Base-by-base conservation (phyloP, 2,888 invertebrate genomes). In the Crepidodera aurea region DNA sequence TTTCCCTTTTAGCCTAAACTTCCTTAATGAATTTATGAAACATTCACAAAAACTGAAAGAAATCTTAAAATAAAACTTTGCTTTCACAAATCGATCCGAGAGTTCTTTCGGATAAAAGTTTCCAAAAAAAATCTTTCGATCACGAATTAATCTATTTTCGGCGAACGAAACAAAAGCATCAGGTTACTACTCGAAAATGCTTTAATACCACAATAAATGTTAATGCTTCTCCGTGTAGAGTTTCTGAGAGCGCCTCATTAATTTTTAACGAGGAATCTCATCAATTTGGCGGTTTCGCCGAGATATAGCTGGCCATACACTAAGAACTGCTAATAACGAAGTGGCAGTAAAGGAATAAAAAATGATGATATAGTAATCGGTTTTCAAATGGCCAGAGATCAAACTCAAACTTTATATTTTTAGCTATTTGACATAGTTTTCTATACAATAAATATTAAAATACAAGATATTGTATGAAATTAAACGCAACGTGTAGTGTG, bases 141-240 rank as follows among this genome's bases (percentile, higher is more conserved):
- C 7, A 18, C 1, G 27, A 55, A 16, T 25, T 18, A 46, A 37
- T 56, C 46, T 34, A 56, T 56, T 56, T 56, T 16, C 25, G 27
- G 29, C 40, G 27, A 27, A 12, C 12, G n/a, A 15, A 56, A 56
- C 56, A 56, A 48, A 56, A 56, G 25, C 34, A 16, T 32, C 25
- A 56, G 34, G 22, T 19, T 19, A 25, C 57, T 57, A 37, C 57
- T 57, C 57, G 48, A 48, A 57, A 57, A 57, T 57, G 57, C 48
- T 57, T 57, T 57, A 57, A 57, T 57, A 57, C 57, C 22, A 57
- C 57, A 57, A 57, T 57, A 57, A 57, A 57, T 57, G 57, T 57
- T 57, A 57, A 57, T 57, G 50, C 57, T 27, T 37, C 56, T 12
- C 42, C 48, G 25, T 46, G 37, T 37, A 46, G 39, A 57, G 57